Evolutionary conservation across 2,888 invertebrate species (phyloP).

Genomic region (Aspidiotus rigidus): DNA sequence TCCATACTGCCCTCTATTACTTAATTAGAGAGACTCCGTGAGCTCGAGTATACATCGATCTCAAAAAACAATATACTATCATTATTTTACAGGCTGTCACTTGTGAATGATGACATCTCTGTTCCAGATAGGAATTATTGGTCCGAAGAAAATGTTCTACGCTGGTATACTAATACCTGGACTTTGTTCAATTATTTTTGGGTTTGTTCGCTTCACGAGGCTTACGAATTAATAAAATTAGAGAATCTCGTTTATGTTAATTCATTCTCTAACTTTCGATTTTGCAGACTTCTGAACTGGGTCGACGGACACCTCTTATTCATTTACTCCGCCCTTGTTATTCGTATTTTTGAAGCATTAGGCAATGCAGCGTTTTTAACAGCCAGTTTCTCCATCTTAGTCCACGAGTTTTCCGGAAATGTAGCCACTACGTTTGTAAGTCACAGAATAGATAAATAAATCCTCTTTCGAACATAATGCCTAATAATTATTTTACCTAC

Average conservation of each 20-base stretch:
- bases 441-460: slow-evolving; percentile 39
- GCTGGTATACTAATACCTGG: slow-evolving; percentile 74
- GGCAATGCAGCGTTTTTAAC: slow-evolving; percentile 80
- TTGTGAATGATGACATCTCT: neutral
- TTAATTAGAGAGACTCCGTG: no score
- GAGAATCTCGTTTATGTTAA: no score
- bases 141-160: slow-evolving; percentile 71
- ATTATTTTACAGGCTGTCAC: no score
- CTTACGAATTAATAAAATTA: no score
- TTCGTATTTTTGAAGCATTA: slow-evolving; percentile 72
- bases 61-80: no score
- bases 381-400: slow-evolving; percentile 77
- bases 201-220: slow-evolving; percentile 45
- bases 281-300: slow-evolving; percentile 57
- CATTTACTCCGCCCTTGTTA: slow-evolving; percentile 65
- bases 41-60: no score
- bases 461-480: neutral
- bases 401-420: slow-evolving; percentile 76
- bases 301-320: slow-evolving; percentile 62
- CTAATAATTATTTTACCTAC: no score
- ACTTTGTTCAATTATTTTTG: slow-evolving; percentile 71
- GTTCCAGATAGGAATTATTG: slow-evolving; percentile 58
- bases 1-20: no score
- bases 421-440: slow-evolving; percentile 77
- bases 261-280: neutral